Conservation (phyloP, 2,888 invertebrate genomes). For the Spodoptera littoralis region DNA sequence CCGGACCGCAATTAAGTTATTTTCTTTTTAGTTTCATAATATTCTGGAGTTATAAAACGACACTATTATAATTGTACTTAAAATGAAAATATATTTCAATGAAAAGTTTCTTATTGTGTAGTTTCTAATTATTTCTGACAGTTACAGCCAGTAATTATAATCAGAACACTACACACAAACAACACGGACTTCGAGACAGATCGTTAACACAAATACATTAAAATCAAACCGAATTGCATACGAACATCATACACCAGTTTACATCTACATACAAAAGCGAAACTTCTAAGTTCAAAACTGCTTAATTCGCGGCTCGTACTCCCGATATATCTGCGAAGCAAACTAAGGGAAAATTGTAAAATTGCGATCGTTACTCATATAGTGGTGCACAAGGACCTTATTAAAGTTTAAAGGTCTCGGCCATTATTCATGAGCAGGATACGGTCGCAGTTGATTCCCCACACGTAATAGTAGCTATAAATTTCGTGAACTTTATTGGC, state of each 20-base stretch:
- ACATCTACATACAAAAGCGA: background rate
- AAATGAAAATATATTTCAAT: no score
- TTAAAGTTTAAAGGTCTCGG: conserved; percentile 82
- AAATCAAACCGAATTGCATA: conserved; percentile 4
- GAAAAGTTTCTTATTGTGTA: no score
- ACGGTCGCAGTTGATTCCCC: conserved; percentile 79
- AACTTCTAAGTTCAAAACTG: conserved; percentile 47
- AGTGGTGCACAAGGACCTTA: conserved; percentile 70
- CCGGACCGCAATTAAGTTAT: no score
- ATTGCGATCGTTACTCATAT: conserved; percentile 75
- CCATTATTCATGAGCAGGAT: conserved; percentile 80
- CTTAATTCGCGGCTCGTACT: conserved; percentile 60
- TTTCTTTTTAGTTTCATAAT: no score
- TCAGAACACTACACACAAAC: conserved; percentile 4
- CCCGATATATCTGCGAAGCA: conserved; percentile 59
- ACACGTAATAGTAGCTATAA: conserved; percentile 83
- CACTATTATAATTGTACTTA: no score
- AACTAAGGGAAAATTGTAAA: conserved; percentile 73
- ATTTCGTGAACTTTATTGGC: conserved; percentile 84
- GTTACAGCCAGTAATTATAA: background rate
- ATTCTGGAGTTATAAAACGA: no score
- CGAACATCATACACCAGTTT: background rate
- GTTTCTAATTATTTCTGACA: no score
- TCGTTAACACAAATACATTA: conserved; percentile 19
- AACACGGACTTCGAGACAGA: background rate